phyloP scores from a whole-genome alignment of 2,113 vertebrate genomes.

The Spea multiplicata region DNA sequence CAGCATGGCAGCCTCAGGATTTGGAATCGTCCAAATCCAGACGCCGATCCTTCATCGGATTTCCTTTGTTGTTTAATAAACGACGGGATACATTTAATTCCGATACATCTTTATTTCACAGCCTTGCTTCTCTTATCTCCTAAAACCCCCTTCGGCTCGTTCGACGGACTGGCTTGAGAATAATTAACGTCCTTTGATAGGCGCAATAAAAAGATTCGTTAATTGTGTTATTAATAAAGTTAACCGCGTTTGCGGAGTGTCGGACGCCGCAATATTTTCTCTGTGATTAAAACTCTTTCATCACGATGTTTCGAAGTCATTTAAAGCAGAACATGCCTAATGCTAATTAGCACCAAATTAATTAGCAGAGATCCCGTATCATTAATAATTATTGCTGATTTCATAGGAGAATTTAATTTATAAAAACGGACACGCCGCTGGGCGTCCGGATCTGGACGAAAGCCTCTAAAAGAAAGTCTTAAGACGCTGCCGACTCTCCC shows the following conservation, averaged over 20 bases:
- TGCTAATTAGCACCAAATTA: too few relatives aligned
- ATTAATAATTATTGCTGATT: too few relatives aligned
- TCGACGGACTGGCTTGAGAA: slow-evolving; percentile 57
- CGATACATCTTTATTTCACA: slow-evolving; percentile 58
- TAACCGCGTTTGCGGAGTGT: slow-evolving; percentile 59
- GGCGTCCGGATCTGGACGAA: too few relatives aligned
- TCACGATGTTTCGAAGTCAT: too few relatives aligned
- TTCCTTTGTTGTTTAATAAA: slow-evolving; percentile 48
- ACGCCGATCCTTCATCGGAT: slow-evolving; percentile 25
- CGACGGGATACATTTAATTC: slow-evolving; percentile 2
- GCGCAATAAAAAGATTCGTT: slow-evolving; percentile 62
- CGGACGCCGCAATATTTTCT: slow-evolving; percentile 47
- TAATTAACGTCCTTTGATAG: slow-evolving; percentile 64
- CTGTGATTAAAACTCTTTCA: not conserved
- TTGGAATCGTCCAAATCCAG: slow-evolving; percentile 20
- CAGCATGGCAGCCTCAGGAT: not conserved
- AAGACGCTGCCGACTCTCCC: too few relatives aligned
- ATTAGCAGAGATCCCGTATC: too few relatives aligned
- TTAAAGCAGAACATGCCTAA: too few relatives aligned
- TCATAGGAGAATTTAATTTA: too few relatives aligned
- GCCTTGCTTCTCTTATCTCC: slow-evolving; percentile 57
- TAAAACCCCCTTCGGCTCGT: slow-evolving; percentile 60
- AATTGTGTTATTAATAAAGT: slow-evolving; percentile 69
- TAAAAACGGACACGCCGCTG: too few relatives aligned
- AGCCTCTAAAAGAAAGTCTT: too few relatives aligned